Conservation (phyloP, 2,888 invertebrate genomes). For the Cephus pulcher region DNA sequence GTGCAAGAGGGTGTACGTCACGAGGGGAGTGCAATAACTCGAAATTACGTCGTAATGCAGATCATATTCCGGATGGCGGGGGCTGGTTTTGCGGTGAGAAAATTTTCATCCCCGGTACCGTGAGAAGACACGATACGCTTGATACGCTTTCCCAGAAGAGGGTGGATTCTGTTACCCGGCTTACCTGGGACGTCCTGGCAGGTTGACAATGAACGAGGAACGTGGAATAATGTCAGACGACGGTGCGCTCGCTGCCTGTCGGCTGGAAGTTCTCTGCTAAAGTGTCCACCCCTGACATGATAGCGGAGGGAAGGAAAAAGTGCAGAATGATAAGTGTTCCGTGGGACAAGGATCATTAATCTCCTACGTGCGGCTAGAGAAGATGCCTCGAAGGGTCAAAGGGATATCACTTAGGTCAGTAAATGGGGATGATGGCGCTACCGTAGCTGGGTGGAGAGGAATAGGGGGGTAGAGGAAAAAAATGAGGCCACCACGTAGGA, state of each 20-base stretch:
- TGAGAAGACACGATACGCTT: neutral
- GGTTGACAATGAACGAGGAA: neutral
- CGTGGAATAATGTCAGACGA: neutral
- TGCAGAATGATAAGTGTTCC: slow-evolving; percentile 32
- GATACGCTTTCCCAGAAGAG: neutral
- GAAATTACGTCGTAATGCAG: slow-evolving; percentile 51
- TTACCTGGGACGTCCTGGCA: neutral
- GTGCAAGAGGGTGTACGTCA: slow-evolving; percentile 42
- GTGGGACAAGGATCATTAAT: slow-evolving; percentile 37
- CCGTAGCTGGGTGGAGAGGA: neutral
- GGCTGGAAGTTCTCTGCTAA: neutral
- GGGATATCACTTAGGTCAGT: slow-evolving; percentile 9
- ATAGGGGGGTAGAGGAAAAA: neutral
- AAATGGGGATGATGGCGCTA: neutral
- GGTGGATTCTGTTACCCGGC: neutral
- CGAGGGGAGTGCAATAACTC: slow-evolving; percentile 47
- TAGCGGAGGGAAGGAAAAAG: neutral
- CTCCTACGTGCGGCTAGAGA: slow-evolving; percentile 12
- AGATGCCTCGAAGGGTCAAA: neutral
- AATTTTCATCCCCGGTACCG: neutral
- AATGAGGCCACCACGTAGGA: neutral
- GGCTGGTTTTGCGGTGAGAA: neutral
- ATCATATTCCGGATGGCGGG: slow-evolving; percentile 43
- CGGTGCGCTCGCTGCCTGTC: neutral
- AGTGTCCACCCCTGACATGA: neutral